Conservation (phyloP, 2,888 invertebrate species). For the Harmothoe impar region DNA sequence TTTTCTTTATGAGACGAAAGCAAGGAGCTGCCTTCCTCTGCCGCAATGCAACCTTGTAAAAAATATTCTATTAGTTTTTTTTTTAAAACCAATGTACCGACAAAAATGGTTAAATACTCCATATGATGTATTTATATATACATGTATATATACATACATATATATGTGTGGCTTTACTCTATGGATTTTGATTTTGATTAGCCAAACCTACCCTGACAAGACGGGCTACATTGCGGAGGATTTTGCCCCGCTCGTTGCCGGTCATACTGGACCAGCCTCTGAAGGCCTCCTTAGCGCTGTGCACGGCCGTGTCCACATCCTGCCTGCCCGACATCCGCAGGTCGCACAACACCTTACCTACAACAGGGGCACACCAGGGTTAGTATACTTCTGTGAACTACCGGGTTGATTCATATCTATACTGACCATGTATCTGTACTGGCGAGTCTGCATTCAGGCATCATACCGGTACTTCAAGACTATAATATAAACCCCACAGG, state of each 20-base stretch:
- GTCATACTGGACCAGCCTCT: slow-evolving; percentile 82
- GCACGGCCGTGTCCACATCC: slow-evolving; percentile 84
- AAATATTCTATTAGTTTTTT: too few species aligned
- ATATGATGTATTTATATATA: too few species aligned
- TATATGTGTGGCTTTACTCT: too few species aligned
- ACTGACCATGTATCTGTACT: background rate
- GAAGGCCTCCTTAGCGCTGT: slow-evolving; percentile 82
- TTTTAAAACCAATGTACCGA: too few species aligned
- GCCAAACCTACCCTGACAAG: slow-evolving; percentile 42
- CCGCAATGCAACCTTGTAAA: too few species aligned
- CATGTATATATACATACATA: too few species aligned
- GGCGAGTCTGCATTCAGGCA: background rate
- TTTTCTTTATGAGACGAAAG: too few species aligned
- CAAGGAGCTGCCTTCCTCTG: too few species aligned
- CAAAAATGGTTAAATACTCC: too few species aligned
- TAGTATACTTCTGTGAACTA: background rate
- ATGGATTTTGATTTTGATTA: too few species aligned
- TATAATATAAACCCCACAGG: too few species aligned
- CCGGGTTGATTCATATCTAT: background rate
- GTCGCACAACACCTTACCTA: slow-evolving; percentile 76
- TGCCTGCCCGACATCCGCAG: slow-evolving; percentile 73
- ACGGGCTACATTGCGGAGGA: slow-evolving; percentile 82
- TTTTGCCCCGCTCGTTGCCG: slow-evolving; percentile 83
- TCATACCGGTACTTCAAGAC: too few species aligned
- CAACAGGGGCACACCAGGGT: slow-evolving; percentile 16